Evolutionary conservation across 2,888 invertebrate species (phyloP), one percentile per base, ranked within the genome.

Genomic region (Bombyx huttoni): DNA sequence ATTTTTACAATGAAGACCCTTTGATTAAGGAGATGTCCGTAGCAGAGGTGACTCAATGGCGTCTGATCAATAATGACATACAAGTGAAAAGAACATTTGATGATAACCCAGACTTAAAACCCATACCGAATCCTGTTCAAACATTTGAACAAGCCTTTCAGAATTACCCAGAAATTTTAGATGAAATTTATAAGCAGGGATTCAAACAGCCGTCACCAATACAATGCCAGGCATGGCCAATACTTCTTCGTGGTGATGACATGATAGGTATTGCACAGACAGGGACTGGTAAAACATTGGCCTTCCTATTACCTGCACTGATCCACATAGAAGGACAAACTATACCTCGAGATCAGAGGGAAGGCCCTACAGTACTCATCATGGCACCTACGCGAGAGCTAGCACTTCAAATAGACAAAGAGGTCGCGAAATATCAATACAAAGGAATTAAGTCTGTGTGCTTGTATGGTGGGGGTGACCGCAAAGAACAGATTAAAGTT

Each of bases 221-320:
- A 65, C 97, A 98, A 79, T 89, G 93, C 55, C 98, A 98, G 82
- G 94, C 96, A 0, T 99, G 98, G 98, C 99, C 99, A 1, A 91
- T 98, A 55, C 88, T 98, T 0, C 81, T 99, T 47, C 92, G 92
- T 67, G 99, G 99, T 0, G 92, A 94, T 69, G 98, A 99, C 81
- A 81, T 98, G 73, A 98, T 99, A 74, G 98, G 98, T 8, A 98
- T 99, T 59, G 98, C 98, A 0, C 98, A 98, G 83, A 97, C 97
- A 7, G 96, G 96, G 53, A 96, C 96, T 13, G 97, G 98, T 0
- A 99, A 99, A 86, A 99, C 99, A 0, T 86, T 99, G 53, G 98
- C 98, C 0, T 98, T 98, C 70, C 83, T 98, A 0, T 75, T 98
- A 52, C 98, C 98, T 8, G 98, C 97, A 10, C 89, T 98, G 62